These are phyloP conservation scores for Octonoba sinensis DNA, from an alignment of 2,888 invertebrate species.

Conservation along the genomic window DNA sequence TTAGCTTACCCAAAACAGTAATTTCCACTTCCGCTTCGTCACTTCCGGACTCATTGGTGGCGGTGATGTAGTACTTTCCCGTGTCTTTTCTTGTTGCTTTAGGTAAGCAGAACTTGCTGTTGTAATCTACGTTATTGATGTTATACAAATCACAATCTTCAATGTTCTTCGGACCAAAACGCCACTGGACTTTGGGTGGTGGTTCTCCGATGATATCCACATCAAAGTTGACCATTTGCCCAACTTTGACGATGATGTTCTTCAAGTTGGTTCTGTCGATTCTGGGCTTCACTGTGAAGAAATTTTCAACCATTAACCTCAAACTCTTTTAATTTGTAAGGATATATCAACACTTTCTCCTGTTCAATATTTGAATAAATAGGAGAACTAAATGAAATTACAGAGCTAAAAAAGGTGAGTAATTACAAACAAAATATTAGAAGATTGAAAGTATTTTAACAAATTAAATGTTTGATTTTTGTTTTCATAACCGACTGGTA, in stretches of 20 bases:
- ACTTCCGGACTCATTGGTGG: slow-evolving; percentile 93
- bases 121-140: slow-evolving; percentile 84
- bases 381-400: too few species aligned
- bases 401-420: too few species aligned
- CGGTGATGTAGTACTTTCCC: slow-evolving; percentile 89
- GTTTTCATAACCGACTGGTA: too few species aligned
- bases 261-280: slow-evolving; percentile 89
- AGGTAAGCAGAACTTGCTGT: slow-evolving; percentile 89
- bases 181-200: slow-evolving; percentile 92
- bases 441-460: too few species aligned
- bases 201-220: slow-evolving; percentile 98
- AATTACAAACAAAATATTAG: too few species aligned
- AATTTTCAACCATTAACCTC: too few species aligned
- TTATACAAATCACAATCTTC: slow-evolving; percentile 41
- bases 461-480: too few species aligned
- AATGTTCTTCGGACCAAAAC: slow-evolving; percentile 40
- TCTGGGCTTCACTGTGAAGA: slow-evolving; percentile 85
- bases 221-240: slow-evolving; percentile 91
- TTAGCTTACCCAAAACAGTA: slow-evolving; percentile 71
- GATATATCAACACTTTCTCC: too few species aligned
- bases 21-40: slow-evolving; percentile 53
- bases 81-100: slow-evolving; percentile 90
- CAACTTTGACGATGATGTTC: slow-evolving; percentile 93
- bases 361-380: too few species aligned
- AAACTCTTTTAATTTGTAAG: too few species aligned